Base-by-base conservation (phyloP, 2,888 invertebrate species). In the Oligia latruncula region DNA sequence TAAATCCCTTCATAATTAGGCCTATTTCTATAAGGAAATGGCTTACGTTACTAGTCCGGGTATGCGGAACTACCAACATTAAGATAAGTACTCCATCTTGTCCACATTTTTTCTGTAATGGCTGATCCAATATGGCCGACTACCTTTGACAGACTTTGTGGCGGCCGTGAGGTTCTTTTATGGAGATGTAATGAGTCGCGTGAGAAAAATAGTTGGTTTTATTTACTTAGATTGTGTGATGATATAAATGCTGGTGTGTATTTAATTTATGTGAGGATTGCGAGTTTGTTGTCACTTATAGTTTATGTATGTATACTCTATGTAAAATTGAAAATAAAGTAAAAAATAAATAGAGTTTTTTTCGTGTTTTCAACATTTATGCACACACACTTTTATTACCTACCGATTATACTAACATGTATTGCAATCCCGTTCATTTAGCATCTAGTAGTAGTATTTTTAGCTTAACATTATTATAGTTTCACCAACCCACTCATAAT, bases 61-160 rank as follows among this genome's bases (percentile, higher is more conserved):
- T 65, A 89, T 88, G 86, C 89, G 89, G 89, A 88, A 89, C 87
- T 82, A 65, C 11, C 40, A 64, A 66, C 71, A 75, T 76, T 79
- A 71, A 79, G 66, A 49, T 62, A 58, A 11, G 58, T n/a, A 68
- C 66, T 79, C 40, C 68, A 78, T 80, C 81, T 72, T 85, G 74
- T 40, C 64, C 67, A 86, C 89, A 89, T 90, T 88, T 91, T 91
- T 86, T 89, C 81, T 71, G 80, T 89, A 90, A 91, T 92, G 86
- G 89, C 84, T 62, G 77, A 43, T 74, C 90, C 58, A 85, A 93
- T 89, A 93, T 89, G 93, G 92, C 74, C 60, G 76, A 83, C 82
- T 84, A 84, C 91, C 90, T 88, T 89, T 90, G 92, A 90, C 91
- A 94, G 94, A 94, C 94, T 80, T 88, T 82, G 80, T 71, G 94